These are phyloP conservation scores for Himalopsyche phryganea DNA, from an alignment of 1,140 invertebrate genomes.

Conservation along the genomic window DNA sequence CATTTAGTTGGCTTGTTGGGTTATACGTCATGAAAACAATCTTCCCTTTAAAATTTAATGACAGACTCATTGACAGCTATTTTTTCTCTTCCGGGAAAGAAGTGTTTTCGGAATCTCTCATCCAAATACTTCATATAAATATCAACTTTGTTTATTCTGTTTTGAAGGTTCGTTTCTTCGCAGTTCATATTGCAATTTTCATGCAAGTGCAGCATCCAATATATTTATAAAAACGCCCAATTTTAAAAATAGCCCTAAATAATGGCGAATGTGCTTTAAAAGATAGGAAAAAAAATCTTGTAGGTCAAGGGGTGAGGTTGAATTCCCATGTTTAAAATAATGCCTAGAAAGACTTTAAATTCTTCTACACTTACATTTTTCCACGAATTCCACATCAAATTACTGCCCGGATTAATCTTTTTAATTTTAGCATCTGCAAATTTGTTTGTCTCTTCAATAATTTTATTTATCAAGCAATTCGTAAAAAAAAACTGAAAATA, in stretches of 20 bases:
- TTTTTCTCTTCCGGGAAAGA: neutral
- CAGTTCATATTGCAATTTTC: neutral
- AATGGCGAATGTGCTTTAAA: neutral
- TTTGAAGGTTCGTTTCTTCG: neutral
- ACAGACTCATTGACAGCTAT: neutral
- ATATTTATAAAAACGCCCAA: neutral
- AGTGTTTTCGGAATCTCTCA: conserved; percentile 1
- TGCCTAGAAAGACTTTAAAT: no score
- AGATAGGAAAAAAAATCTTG: neutral
- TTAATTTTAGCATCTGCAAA: no score
- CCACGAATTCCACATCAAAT: no score
- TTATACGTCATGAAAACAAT: no score
- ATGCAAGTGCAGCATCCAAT: neutral
- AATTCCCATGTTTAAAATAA: neutral
- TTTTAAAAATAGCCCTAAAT: neutral
- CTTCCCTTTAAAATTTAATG: conserved; percentile 9
- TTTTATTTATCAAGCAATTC: no score
- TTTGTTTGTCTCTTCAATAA: no score
- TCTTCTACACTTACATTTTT: no score
- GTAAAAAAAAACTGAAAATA: no score
- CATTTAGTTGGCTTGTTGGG: no score
- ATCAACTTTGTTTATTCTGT: neutral
- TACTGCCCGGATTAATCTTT: no score
- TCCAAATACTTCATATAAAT: conserved; percentile 2
- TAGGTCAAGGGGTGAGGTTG: neutral